Evolutionary conservation across 2,888 invertebrate species (phyloP).

Genomic region (Philhelius pedissequus): DNA sequence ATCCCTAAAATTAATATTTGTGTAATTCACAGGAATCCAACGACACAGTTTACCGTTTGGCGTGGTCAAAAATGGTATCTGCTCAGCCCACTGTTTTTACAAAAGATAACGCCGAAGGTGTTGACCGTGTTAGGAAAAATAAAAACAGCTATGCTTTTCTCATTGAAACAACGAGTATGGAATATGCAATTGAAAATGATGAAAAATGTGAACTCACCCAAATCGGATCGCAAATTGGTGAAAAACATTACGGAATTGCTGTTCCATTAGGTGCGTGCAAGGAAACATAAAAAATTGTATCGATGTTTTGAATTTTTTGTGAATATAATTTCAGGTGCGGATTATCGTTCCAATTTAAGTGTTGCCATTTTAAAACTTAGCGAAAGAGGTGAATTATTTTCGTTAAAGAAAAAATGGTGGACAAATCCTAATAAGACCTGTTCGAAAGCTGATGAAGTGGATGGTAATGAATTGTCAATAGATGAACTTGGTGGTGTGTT

Average conservation of each 20-base stretch:
- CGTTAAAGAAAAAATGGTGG: slow-evolving; percentile 96
- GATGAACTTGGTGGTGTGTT: slow-evolving; percentile 94
- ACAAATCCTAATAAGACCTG: slow-evolving; percentile 82
- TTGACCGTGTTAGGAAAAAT: slow-evolving; percentile 87
- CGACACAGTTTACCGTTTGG: slow-evolving; percentile 90
- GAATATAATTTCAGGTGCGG: slow-evolving; percentile 82
- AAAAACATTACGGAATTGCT: slow-evolving; percentile 96
- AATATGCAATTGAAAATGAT: slow-evolving; percentile 90
- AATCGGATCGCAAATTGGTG: slow-evolving; percentile 89
- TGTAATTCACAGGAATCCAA: slow-evolving; percentile 84
- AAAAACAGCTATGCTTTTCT: slow-evolving; percentile 93
- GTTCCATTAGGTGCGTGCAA: slow-evolving; percentile 87
- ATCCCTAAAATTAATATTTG: neutral
- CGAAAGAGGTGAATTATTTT: slow-evolving; percentile 90
- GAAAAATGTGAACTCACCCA: slow-evolving; percentile 85
- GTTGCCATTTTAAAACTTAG: slow-evolving; percentile 93
- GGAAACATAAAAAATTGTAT: no score
- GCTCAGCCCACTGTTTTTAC: slow-evolving; percentile 90
- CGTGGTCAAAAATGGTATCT: slow-evolving; percentile 94
- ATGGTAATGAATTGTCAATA: slow-evolving; percentile 77
- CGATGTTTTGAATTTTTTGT: no score
- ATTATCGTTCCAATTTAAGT: slow-evolving; percentile 89
- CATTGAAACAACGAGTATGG: slow-evolving; percentile 97
- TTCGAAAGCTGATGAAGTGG: slow-evolving; percentile 69
- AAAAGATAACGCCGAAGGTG: slow-evolving; percentile 89